Percentiles rank a stretch among this genome's conserved stretches.
Conservation (phyloP, 1,140 invertebrate species). For the Luehdorfia chinensis region DNA sequence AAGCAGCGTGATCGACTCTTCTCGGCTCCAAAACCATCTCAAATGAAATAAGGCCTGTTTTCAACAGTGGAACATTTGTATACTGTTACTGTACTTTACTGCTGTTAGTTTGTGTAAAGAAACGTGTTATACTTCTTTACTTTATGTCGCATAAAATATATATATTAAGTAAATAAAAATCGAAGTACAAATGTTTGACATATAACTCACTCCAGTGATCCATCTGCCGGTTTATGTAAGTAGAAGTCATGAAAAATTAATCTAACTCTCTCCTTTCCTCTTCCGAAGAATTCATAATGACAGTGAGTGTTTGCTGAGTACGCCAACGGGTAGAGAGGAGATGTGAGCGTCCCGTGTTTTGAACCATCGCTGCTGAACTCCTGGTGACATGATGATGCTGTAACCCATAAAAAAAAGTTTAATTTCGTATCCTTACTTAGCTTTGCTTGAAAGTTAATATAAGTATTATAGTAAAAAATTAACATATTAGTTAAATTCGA, state of each 20-base stretch:
- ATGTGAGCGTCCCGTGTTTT: constrained; percentile 88
- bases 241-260: constrained; percentile 70
- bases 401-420: constrained; percentile 67
- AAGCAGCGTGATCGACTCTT: no score
- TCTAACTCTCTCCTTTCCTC: constrained; percentile 84
- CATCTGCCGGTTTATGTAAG: constrained; percentile 62
- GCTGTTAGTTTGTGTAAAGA: constrained; percentile 7
- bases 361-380: constrained; percentile 87
- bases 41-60: no score
- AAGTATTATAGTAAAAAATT: no score
- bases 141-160: background rate
- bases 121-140: background rate
- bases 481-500: background rate
- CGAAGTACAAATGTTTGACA: no score
- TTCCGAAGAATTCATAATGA: constrained; percentile 90
- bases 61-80: no score
- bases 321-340: constrained; percentile 85
- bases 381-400: constrained; percentile 87
- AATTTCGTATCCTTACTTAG: no score
- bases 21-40: no score
- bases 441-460: no score
- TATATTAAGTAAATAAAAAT: no score
- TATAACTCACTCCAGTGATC: constrained; percentile 52
- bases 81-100: no score
- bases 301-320: constrained; percentile 87